phyloP scores from a whole-genome alignment of 2,113 vertebrate genomes.

The Amia ocellicauda region DNA sequence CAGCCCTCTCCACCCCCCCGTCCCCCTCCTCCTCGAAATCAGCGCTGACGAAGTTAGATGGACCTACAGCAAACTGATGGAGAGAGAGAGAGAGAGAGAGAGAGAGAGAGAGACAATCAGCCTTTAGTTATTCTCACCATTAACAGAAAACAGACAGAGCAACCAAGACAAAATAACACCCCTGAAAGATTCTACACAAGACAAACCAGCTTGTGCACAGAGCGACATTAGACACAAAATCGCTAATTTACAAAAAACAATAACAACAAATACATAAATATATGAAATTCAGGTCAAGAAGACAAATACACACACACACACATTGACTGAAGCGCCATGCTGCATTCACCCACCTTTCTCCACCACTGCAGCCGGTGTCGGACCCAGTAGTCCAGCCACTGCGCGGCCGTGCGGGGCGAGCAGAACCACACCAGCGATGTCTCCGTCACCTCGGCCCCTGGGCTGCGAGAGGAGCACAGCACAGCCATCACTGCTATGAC shows the following conservation, averaged over 20 bases:
- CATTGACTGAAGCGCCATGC: not conserved
- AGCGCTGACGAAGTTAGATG: slow-evolving; percentile 79
- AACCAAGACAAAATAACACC: too few relatives aligned
- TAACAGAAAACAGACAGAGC: not conserved
- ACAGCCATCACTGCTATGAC: too few relatives aligned
- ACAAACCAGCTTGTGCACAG: too few relatives aligned
- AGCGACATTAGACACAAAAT: not conserved
- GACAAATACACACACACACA: too few relatives aligned
- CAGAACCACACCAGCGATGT: slow-evolving; percentile 90
- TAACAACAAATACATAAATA: not conserved
- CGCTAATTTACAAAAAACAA: not conserved
- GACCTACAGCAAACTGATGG: slow-evolving; percentile 84
- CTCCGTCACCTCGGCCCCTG: slow-evolving; percentile 69
- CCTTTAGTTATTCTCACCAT: not conserved
- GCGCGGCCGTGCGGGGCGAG: slow-evolving; percentile 78
- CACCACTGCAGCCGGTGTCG: slow-evolving; percentile 90
- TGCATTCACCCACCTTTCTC: slow-evolving; percentile 78
- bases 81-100: not conserved
- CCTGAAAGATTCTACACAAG: too few relatives aligned
- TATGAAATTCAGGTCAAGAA: not conserved
- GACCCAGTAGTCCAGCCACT: slow-evolving; percentile 96
- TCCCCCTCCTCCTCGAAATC: slow-evolving; percentile 62
- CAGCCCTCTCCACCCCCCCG: slow-evolving; percentile 64
- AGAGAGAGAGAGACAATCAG: not conserved
- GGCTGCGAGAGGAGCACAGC: too few relatives aligned